These are phyloP conservation scores for Spongia lamella DNA, from an alignment of 37 sponge, comb jelly and placozoan genomes.

Conservation along the genomic window DNA sequence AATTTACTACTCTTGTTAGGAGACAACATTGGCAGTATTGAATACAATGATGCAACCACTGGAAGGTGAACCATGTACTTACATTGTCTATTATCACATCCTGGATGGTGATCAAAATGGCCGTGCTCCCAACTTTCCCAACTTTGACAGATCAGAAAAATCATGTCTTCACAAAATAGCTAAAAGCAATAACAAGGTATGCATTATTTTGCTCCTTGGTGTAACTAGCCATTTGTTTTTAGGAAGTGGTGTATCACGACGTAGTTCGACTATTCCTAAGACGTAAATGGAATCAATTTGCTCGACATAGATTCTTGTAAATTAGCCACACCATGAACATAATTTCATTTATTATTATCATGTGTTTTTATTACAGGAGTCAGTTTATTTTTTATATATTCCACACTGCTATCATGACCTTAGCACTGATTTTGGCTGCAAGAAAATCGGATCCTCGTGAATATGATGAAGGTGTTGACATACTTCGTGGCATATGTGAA, in stretches of 20 bases:
- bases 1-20: slow-evolving; percentile 26
- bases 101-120: slow-evolving; percentile 64
- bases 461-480: slow-evolving; percentile 12
- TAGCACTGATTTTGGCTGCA: slow-evolving; percentile 21
- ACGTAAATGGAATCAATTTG: slow-evolving; percentile 74
- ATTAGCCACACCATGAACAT: background rate
- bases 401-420: slow-evolving; percentile 2
- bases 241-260: slow-evolving; percentile 78
- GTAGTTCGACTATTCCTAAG: slow-evolving; percentile 63
- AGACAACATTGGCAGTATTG: slow-evolving; percentile 45
- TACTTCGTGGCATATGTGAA: slow-evolving; percentile 20
- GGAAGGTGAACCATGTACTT: slow-evolving; percentile 16
- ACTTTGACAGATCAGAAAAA: slow-evolving; percentile 41
- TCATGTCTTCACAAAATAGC: slow-evolving; percentile 73
- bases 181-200: slow-evolving; percentile 62
- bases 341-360: background rate
- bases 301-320: slow-evolving; percentile 41
- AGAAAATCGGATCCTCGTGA: slow-evolving; percentile 2
- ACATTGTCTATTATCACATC: slow-evolving; percentile 49
- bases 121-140: slow-evolving; percentile 30
- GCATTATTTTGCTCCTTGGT: background rate
- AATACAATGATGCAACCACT: slow-evolving; percentile 66
- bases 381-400: slow-evolving; percentile 7
- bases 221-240: background rate
- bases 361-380: background rate